A percentile compares a stretch with the other conserved stretches of the same genome.
Evolutionary conservation across 2,888 invertebrate species (phyloP).

Genomic region (Ophion slaviceki): DNA sequence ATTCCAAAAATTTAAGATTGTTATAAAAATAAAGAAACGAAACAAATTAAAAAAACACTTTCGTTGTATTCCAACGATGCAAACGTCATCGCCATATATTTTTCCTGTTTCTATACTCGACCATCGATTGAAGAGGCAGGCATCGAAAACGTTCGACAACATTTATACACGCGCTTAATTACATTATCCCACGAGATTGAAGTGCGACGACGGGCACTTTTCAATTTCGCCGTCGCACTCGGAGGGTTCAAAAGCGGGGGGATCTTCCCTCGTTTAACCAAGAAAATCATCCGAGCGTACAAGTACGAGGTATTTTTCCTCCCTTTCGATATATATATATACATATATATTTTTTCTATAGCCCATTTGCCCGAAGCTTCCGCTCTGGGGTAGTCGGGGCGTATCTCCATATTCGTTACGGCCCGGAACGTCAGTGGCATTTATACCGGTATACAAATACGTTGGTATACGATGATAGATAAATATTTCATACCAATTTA

Average conservation of each 20-base stretch:
- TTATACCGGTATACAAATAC: background rate
- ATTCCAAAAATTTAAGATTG: background rate
- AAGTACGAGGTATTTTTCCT: constrained; percentile 18
- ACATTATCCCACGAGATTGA: constrained; percentile 17
- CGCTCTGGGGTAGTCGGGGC: constrained; percentile 39
- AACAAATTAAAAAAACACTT: background rate
- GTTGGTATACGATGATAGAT: background rate
- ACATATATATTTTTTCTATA: background rate
- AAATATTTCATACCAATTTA: constrained; percentile 28
- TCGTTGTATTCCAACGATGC: too few species aligned
- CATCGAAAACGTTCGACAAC: background rate
- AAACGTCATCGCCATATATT: background rate
- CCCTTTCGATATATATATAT: constrained; percentile 31
- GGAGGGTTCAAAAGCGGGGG: constrained; percentile 28
- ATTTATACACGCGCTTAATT: constrained; percentile 1
- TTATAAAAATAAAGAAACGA: background rate
- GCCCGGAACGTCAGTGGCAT: constrained; percentile 32
- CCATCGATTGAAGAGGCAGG: background rate
- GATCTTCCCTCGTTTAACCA: constrained; percentile 44
- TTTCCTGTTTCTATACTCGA: background rate
- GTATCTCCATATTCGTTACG: constrained; percentile 45
- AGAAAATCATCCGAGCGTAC: constrained; percentile 41
- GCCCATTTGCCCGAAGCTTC: constrained; percentile 23
- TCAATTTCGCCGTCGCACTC: constrained; percentile 32
- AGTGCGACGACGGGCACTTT: constrained; percentile 23